Evolutionary conservation across 2,888 invertebrate genomes (phyloP).

Genomic region (Leucoma salicis): DNA sequence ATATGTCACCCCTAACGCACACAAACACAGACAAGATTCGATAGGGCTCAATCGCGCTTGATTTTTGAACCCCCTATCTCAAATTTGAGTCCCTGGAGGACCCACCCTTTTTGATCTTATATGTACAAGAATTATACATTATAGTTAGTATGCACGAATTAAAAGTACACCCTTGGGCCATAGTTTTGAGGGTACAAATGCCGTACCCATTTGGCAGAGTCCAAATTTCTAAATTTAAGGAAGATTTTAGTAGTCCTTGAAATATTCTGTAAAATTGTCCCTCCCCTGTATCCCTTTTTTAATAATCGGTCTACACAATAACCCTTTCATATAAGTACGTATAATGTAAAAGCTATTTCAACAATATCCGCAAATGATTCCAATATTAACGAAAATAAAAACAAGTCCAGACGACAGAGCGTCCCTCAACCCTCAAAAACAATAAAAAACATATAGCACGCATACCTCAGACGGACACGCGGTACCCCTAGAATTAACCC

Average conservation of each 20-base stretch:
- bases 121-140: constrained; percentile 54
- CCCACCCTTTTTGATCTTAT: constrained; percentile 56
- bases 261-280: no score
- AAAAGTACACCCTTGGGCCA: constrained; percentile 52
- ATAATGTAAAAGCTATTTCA: constrained; percentile 30
- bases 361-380: constrained; percentile 36
- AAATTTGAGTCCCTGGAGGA: constrained; percentile 62
- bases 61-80: constrained; percentile 70
- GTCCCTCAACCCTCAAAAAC: constrained; percentile 57
- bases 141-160: constrained; percentile 59
- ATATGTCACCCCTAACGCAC: constrained; percentile 39
- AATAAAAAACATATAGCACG: constrained; percentile 63
- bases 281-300: no score
- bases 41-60: constrained; percentile 42
- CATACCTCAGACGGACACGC: constrained; percentile 62
- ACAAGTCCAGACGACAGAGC: constrained; percentile 48
- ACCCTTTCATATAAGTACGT: no score
- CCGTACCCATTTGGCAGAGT: no score
- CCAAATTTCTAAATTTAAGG: no score
- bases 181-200: constrained; percentile 23
- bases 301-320: no score
- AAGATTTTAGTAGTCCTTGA: background rate
- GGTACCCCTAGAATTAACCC: constrained; percentile 78
- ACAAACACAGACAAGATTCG: constrained; percentile 30
- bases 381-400: constrained; percentile 39